A percentile compares a stretch with the other conserved stretches of the same genome.
Evolutionary conservation across 2,888 invertebrate genomes (phyloP).

Genomic region (Pelosia muscerda): DNA sequence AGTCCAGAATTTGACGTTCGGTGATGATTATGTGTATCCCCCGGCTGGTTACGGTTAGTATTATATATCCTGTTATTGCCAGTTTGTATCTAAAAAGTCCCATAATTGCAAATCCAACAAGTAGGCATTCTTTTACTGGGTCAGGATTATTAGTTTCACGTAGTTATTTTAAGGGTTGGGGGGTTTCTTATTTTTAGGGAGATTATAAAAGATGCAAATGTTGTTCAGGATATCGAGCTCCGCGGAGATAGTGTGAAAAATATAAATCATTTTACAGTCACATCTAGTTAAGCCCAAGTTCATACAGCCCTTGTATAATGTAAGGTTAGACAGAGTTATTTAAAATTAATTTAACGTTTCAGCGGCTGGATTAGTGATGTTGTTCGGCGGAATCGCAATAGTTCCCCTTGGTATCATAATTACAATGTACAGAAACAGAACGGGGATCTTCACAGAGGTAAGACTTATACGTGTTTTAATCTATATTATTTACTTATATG

Average conservation of each 20-base stretch:
- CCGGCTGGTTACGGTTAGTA: conserved; percentile 86
- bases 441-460: conserved; percentile 64
- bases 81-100: background rate
- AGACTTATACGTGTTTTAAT: conserved; percentile 40
- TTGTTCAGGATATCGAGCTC: too few relatives aligned
- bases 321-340: background rate
- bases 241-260: too few relatives aligned
- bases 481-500: background rate
- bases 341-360: conserved; percentile 44
- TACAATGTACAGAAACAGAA: conserved; percentile 61
- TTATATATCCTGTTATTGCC: background rate
- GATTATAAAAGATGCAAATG: too few relatives aligned
- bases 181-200: too few relatives aligned
- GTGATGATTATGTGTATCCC: conserved; percentile 86
- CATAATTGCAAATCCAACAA: background rate
- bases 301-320: too few relatives aligned
- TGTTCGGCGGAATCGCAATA: conserved; percentile 67
- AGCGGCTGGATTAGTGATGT: conserved; percentile 75
- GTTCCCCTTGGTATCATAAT: conserved; percentile 69
- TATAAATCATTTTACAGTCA: too few relatives aligned
- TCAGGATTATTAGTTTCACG: too few relatives aligned
- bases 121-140: background rate
- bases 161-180: too few relatives aligned
- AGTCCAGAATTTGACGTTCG: conserved; percentile 81
- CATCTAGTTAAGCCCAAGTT: too few relatives aligned